A percentile compares a stretch with the other conserved stretches of the same genome.
Conservation (phyloP, 2,113 vertebrate species). For the Calidris pygmaea region DNA sequence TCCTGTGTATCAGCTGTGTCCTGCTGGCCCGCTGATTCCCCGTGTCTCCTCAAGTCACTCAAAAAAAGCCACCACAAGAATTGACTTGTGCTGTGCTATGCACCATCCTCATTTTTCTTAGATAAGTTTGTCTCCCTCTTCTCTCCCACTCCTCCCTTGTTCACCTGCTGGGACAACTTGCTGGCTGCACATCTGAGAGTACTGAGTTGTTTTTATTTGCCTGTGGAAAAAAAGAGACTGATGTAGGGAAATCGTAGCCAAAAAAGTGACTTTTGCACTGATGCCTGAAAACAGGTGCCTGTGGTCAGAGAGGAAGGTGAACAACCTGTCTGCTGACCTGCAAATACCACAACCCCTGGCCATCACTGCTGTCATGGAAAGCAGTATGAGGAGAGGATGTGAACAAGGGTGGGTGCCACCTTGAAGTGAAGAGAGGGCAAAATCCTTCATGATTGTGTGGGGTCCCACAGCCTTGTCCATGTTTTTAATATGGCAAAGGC, state of each 20-base stretch:
- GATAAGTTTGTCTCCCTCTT: background rate
- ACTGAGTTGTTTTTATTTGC: background rate
- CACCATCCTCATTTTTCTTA: background rate
- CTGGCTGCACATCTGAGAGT: background rate
- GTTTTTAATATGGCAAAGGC: background rate
- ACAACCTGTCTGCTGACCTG: background rate
- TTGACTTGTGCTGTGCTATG: no score
- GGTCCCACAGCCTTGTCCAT: background rate
- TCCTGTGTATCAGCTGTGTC: background rate
- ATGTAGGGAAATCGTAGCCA: background rate
- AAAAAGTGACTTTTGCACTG: background rate
- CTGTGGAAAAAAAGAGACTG: background rate
- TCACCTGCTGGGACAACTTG: background rate
- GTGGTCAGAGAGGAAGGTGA: background rate
- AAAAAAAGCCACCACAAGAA: background rate
- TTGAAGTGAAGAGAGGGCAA: background rate
- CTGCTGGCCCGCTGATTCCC: no score
- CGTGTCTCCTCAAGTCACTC: background rate
- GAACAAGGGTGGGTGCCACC: background rate
- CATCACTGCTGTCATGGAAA: background rate
- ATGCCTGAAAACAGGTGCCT: background rate
- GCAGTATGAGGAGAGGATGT: rapidly evolving
- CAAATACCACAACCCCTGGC: background rate
- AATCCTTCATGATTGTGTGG: background rate
- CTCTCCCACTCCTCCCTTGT: background rate